These are phyloP conservation scores for Percina caprodes DNA, from an alignment of 2,113 vertebrate species.

Conservation along the genomic window DNA sequence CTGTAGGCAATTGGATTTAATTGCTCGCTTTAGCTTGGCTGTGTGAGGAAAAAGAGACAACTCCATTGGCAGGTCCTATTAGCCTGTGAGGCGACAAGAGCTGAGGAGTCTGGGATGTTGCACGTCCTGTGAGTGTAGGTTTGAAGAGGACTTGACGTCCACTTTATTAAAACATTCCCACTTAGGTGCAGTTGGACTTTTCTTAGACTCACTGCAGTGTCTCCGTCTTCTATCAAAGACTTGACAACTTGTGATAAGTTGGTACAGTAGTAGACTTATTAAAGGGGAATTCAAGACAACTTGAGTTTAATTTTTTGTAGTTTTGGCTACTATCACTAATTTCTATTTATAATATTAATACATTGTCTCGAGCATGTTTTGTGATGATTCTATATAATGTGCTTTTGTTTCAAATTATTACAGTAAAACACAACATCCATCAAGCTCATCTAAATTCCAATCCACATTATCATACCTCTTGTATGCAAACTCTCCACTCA, in stretches of 20 bases:
- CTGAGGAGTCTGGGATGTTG: constrained; percentile 79
- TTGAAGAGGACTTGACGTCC: constrained; percentile 52
- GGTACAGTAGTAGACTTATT: constrained; percentile 29
- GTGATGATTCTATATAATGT: not conserved
- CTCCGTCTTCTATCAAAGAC: constrained; percentile 22
- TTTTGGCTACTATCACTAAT: not conserved
- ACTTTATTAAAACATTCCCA: constrained; percentile 87
- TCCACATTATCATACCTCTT: not conserved
- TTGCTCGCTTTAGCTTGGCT: constrained; percentile 87
- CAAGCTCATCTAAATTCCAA: not conserved
- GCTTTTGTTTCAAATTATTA: not conserved
- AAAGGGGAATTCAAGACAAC: constrained; percentile 16
- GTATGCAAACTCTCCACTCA: not conserved
- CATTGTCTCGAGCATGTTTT: not conserved
- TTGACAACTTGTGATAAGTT: constrained; percentile 41
- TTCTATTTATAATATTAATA: not conserved
- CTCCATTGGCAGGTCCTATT: constrained; percentile 90
- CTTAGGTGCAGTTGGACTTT: constrained; percentile 84
- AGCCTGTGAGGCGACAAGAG: constrained; percentile 80
- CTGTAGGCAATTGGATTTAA: constrained; percentile 88
- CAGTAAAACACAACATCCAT: not conserved
- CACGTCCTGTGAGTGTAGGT: constrained; percentile 70
- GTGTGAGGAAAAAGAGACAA: constrained; percentile 86
- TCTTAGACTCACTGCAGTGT: constrained; percentile 25
- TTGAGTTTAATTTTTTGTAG: constrained; percentile 7